These are phyloP conservation scores for Loriculus beryllinus DNA, from an alignment of 2,797 vertebrate genomes.

Conservation along the genomic window DNA sequence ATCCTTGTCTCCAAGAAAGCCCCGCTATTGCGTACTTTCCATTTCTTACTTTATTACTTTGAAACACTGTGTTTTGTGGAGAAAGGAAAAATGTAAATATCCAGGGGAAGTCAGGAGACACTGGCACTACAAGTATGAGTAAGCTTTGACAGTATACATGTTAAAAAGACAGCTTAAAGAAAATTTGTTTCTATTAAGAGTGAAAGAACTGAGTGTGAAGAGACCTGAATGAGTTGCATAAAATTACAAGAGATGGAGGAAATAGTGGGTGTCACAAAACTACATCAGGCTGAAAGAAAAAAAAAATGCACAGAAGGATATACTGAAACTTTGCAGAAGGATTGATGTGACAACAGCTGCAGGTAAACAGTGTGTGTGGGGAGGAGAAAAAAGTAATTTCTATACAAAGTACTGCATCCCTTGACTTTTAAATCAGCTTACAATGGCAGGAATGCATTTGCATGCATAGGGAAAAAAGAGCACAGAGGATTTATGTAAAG, in stretches of 20 bases:
- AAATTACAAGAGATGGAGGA: neutral
- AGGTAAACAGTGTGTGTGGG: neutral
- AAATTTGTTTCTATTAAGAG: conserved; percentile 10
- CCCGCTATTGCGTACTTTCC: neutral
- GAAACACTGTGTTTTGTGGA: neutral
- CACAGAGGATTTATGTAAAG: neutral
- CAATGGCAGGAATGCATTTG: neutral
- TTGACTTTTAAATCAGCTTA: neutral
- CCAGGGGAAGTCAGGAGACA: neutral
- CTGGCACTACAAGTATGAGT: neutral
- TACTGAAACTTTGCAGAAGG: neutral
- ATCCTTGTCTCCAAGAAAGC: neutral
- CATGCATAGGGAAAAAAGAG: neutral
- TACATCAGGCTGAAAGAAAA: neutral
- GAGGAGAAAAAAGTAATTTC: neutral
- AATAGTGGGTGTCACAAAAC: neutral
- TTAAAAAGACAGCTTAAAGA: conserved; percentile 6
- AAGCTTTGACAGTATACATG: neutral
- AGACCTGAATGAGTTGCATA: neutral
- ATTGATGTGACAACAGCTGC: neutral
- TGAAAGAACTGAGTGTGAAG: neutral
- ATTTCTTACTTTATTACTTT: conserved; percentile 5
- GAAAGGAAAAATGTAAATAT: neutral
- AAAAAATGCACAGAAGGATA: neutral
- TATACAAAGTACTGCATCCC: neutral